phyloP scores from a whole-genome alignment of 2,888 invertebrate genomes.

The Torymus aiolomorphi region DNA sequence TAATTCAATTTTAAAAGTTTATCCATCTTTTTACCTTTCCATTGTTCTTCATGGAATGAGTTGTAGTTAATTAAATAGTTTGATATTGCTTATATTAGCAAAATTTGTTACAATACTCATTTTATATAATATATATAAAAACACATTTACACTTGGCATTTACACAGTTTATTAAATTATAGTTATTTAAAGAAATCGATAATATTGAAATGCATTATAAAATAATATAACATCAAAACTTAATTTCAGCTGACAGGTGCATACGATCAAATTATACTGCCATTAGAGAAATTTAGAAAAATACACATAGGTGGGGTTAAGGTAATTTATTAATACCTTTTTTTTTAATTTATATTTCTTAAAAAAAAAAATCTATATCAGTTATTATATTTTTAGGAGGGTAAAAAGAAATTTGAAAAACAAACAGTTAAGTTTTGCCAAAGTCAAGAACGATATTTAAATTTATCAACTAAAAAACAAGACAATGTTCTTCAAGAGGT shows the following conservation, averaged over 20 bases:
- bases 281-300: conserved; percentile 94
- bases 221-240: conserved; percentile 32
- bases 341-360: neutral
- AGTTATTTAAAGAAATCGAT: conserved; percentile 6
- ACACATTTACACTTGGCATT: conserved; percentile 28
- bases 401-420: conserved; percentile 98
- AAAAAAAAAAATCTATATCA: conserved; percentile 10
- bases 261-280: conserved; percentile 93
- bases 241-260: conserved; percentile 90
- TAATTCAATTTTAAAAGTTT: conserved; percentile 22
- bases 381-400: conserved; percentile 80
- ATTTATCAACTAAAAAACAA: conserved; percentile 93
- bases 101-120: conserved; percentile 35
- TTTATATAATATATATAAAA: conserved; percentile 31
- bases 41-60: conserved; percentile 44
- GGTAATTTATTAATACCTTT: conserved; percentile 76
- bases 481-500: conserved; percentile 95
- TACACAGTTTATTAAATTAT: conserved; percentile 24
- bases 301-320: conserved; percentile 96
- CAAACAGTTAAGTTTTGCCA: conserved; percentile 98
- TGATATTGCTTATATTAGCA: conserved; percentile 48
- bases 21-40: conserved; percentile 32
- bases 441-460: conserved; percentile 95
- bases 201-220: neutral
- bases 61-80: conserved; percentile 49